Percentiles rank a stretch among this genome's conserved stretches.
These are phyloP conservation scores for Muscidifurax raptorellus DNA, from an alignment of 1,140 invertebrate genomes.

Conservation along the genomic window DNA sequence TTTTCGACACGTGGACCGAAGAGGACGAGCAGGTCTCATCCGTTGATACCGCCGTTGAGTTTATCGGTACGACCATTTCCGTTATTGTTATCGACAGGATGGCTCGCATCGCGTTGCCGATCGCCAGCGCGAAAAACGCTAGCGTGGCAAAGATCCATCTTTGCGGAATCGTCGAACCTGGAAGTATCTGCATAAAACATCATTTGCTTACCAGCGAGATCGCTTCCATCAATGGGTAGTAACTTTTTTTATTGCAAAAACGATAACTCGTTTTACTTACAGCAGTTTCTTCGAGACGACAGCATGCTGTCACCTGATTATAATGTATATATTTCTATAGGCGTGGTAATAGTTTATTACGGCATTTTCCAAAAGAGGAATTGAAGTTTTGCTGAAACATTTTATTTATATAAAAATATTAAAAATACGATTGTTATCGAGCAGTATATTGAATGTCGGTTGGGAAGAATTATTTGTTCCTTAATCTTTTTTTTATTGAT, in stretches of 20 bases:
- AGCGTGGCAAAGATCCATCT: slow-evolving; percentile 23
- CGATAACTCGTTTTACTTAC: background rate
- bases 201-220: background rate
- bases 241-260: too few relatives aligned
- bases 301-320: background rate
- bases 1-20: background rate
- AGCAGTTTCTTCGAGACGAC: background rate
- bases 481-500: too few relatives aligned
- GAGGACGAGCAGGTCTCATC: background rate
- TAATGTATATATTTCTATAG: too few relatives aligned
- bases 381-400: too few relatives aligned
- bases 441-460: too few relatives aligned
- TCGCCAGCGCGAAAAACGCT: background rate
- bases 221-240: background rate
- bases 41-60: background rate
- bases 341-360: too few relatives aligned
- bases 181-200: background rate
- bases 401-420: too few relatives aligned
- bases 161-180: slow-evolving; percentile 16
- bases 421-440: too few relatives aligned
- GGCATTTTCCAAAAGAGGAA: too few relatives aligned
- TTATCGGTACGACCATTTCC: slow-evolving; percentile 1
- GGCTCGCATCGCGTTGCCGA: background rate
- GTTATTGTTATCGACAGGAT: slow-evolving; percentile 21
- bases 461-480: too few relatives aligned